Evolutionary conservation across 2,113 vertebrate species (phyloP), one percentile per base, ranked within the genome.

Genomic region (Coptodon bakossiorum): DNA sequence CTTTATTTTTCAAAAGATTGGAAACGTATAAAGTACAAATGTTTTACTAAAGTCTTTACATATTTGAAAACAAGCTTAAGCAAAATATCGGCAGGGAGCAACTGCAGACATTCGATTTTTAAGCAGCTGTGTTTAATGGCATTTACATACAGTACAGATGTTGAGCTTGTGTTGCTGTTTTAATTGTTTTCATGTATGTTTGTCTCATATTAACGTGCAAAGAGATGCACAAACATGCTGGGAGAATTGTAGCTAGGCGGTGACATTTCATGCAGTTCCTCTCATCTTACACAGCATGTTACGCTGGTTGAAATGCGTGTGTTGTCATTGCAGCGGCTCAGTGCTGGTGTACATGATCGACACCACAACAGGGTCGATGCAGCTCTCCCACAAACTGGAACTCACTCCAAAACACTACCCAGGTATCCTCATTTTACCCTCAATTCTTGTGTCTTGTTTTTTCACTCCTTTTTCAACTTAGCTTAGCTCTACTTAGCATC

Each of bases 371-470:
- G 98, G 98, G 73, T 97, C 98, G 71, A 99, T 99, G 99, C 98
- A 98, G 93, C 96, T 99, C 16, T 99, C 98, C 50, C 99, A 99
- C 96, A 99, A 97, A 92, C 96, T 99, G 95, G 98, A 99, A 91
- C 95, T 99, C 88, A 99, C 98, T 89, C 97, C 99, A 66, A 99
- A 99, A 97, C 98, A 99, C 81, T 99, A 99, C 93, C 99, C 99
- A 94, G 98, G 99, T 99, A 95, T 95, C 95, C 16, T 80, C 13
- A 6, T 3, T 3, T 80, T 5, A 29, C 22, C 63, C 9, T 63
- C 29, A 31, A 5, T n/a, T 2, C 14, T 6, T 48, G n/a, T 36
- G 34, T 14, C 16, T 61, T 7, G 24, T 6, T 24, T n/a, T 45
- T 19, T 6, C 1, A 53, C 31, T 68, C 10, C 22, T 3, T 66